A percentile compares a stretch with the other conserved stretches of the same genome.
Evolutionary conservation across 2,888 invertebrate genomes (phyloP).

Genomic region (Limnephilus lunatus): DNA sequence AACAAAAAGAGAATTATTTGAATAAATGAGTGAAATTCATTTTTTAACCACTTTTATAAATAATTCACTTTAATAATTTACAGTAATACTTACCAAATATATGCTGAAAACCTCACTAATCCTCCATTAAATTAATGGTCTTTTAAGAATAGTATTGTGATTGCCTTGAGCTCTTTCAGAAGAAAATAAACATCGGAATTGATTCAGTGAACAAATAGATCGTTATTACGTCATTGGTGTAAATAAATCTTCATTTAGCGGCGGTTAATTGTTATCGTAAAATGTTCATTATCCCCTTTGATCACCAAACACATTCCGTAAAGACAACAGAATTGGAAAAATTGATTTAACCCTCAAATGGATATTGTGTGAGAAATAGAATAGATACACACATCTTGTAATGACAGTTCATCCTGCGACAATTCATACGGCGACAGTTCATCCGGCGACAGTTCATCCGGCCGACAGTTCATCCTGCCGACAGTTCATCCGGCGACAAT

Average conservation of each 20-base stretch:
- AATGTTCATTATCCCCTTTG: constrained; percentile 51
- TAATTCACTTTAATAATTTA: too few species aligned
- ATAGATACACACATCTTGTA: background rate
- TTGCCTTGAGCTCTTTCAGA: background rate
- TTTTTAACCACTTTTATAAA: too few species aligned
- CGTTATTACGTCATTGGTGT: too few species aligned
- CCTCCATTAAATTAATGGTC: background rate
- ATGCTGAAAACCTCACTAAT: background rate
- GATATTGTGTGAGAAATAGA: background rate
- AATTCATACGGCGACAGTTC: too few species aligned
- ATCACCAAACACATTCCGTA: constrained; percentile 13
- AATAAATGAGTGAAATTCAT: too few species aligned
- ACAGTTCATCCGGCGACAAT: too few species aligned
- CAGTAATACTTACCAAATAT: too few species aligned
- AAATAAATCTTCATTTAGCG: background rate
- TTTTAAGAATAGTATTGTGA: background rate
- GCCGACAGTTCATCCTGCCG: too few species aligned
- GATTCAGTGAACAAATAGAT: background rate
- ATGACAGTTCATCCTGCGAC: too few species aligned
- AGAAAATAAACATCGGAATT: background rate
- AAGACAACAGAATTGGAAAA: background rate
- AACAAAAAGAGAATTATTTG: too few species aligned
- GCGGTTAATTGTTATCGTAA: constrained; percentile 29
- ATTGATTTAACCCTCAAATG: background rate
- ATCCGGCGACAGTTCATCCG: too few species aligned